Evolutionary conservation across 2,888 invertebrate species (phyloP).

Genomic region (Empis stercorea): DNA sequence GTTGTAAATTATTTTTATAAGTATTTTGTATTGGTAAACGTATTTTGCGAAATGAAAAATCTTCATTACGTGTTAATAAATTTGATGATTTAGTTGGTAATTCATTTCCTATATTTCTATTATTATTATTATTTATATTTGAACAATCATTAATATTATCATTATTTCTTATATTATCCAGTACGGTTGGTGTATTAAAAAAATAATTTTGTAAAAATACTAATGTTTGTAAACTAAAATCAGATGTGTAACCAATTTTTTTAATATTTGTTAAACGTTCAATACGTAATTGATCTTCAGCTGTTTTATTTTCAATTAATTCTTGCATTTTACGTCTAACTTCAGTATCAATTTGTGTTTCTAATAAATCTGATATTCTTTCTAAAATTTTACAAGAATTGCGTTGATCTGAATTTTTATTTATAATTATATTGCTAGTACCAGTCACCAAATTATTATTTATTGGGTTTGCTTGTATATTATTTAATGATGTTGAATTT

Average conservation of each 20-base stretch:
- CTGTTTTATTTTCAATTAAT: background rate
- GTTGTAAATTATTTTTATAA: too few relatives aligned
- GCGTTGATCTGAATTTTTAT: background rate
- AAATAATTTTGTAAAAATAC: conserved; percentile 1
- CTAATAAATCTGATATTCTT: background rate
- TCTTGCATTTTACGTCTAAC: background rate
- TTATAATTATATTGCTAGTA: background rate
- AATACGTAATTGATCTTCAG: background rate
- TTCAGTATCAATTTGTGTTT: background rate
- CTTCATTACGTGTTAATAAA: too few relatives aligned
- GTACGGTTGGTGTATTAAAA: background rate
- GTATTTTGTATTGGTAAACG: too few relatives aligned
- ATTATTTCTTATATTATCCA: too few relatives aligned
- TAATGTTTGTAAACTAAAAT: background rate
- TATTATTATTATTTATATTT: too few relatives aligned
- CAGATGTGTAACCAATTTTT: background rate
- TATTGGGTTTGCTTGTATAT: too few relatives aligned
- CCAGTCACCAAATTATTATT: too few relatives aligned
- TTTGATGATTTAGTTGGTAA: too few relatives aligned
- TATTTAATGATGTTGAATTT: background rate
- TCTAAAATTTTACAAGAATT: background rate
- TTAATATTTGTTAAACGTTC: background rate
- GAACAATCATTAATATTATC: too few relatives aligned
- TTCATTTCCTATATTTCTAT: too few relatives aligned
- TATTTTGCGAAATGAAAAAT: too few relatives aligned